Conservation (phyloP, 1,140 invertebrate species). For the Diabrotica virgifera region DNA sequence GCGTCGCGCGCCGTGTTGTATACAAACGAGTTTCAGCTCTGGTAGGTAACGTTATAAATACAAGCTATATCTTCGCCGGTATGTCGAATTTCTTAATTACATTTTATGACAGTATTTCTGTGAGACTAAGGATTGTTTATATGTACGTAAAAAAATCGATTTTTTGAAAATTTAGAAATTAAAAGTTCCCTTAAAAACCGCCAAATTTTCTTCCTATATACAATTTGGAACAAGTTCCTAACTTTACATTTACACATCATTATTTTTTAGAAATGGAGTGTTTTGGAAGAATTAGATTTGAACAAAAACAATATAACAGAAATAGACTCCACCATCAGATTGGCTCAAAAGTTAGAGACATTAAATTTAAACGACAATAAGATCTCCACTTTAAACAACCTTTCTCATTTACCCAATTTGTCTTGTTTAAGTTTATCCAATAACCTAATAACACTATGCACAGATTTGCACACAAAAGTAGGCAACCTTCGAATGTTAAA, state of each 20-base stretch:
- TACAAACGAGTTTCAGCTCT: no score
- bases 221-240: not conserved
- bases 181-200: not conserved
- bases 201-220: no score
- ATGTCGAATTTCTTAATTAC: no score
- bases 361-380: conserved; percentile 76
- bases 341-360: conserved; percentile 72
- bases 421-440: conserved; percentile 74
- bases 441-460: conserved; percentile 67
- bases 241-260: not conserved
- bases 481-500: conserved; percentile 88
- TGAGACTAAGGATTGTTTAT: no score
- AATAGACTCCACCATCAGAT: conserved; percentile 77
- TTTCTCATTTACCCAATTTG: conserved; percentile 74
- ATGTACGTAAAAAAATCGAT: no score
- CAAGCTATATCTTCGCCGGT: no score
- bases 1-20: no score
- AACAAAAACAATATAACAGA: conserved; percentile 74
- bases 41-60: no score
- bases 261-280: conserved; percentile 61
- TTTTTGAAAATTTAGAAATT: conserved; percentile 4
- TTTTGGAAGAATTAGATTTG: conserved; percentile 68
- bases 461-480: conserved; percentile 78
- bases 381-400: conserved; percentile 70
- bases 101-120: no score